Percentiles rank a stretch among this genome's conserved stretches.
Conservation (phyloP, 2,797 vertebrate genomes). For the Melanotaenia pygmaea region DNA sequence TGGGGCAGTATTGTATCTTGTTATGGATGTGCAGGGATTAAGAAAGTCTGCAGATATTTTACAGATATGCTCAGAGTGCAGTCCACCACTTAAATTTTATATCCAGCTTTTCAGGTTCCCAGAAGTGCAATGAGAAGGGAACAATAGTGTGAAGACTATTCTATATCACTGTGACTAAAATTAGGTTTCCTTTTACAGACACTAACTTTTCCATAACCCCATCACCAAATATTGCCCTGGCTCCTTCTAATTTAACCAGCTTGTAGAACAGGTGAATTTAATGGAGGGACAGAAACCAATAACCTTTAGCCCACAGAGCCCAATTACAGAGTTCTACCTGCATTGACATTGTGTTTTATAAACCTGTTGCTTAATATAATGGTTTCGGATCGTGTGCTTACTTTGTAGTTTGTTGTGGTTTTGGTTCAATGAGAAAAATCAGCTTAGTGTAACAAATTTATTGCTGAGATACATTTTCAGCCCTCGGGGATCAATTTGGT, state of each 20-base stretch:
- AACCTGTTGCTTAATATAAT: slow-evolving; percentile 34
- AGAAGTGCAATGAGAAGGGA: slow-evolving; percentile 12
- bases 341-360: slow-evolving; percentile 34
- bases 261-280: slow-evolving; percentile 54
- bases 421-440: slow-evolving; percentile 50
- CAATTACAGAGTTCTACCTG: slow-evolving; percentile 62
- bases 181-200: slow-evolving; percentile 32
- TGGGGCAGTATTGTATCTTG: slow-evolving; percentile 34
- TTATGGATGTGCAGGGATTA: slow-evolving; percentile 55
- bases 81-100: slow-evolving; percentile 44
- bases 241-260: slow-evolving; percentile 36
- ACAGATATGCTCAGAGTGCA: slow-evolving; percentile 32
- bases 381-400: slow-evolving; percentile 27
- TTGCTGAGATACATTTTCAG: slow-evolving; percentile 37
- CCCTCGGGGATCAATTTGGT: slow-evolving; percentile 47
- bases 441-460: slow-evolving; percentile 50
- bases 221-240: slow-evolving; percentile 11
- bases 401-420: slow-evolving; percentile 39
- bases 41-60: slow-evolving; percentile 50
- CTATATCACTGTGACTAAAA: slow-evolving; percentile 35
- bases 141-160: slow-evolving; percentile 17
- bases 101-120: slow-evolving; percentile 26
- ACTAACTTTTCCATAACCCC: neutral
- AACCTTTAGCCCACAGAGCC: slow-evolving; percentile 48
- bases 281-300: slow-evolving; percentile 39